phyloP scores from a whole-genome alignment of 2,797 vertebrate species.

The Danio jaintianensis region DNA sequence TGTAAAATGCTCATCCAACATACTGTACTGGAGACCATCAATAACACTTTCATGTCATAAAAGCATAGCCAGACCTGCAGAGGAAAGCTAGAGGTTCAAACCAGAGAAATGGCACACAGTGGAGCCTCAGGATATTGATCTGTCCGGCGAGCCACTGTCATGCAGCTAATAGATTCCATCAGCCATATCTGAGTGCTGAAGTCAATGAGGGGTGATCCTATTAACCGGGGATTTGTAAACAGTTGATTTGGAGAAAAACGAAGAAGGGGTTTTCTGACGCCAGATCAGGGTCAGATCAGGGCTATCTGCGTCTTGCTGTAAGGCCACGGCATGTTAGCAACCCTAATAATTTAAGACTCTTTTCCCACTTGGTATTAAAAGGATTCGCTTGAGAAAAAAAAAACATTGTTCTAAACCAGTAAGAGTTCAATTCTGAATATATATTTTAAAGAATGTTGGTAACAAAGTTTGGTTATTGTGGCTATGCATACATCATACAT shows the following conservation, averaged over 20 bases:
- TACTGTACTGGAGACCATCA: conserved; percentile 32
- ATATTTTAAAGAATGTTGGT: too few species aligned
- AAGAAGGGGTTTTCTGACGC: conserved; percentile 35
- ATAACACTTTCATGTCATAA: conserved; percentile 37
- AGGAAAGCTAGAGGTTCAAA: conserved; percentile 64
- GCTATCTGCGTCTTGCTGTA: neutral
- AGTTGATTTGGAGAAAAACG: conserved; percentile 69
- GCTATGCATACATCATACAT: too few species aligned
- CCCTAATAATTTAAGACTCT: neutral
- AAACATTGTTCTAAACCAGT: neutral
- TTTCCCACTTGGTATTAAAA: neutral
- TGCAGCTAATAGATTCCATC: conserved; percentile 83
- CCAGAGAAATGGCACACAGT: conserved; percentile 74
- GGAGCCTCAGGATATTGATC: conserved; percentile 76
- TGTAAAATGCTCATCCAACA: neutral
- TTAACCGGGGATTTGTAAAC: conserved; percentile 84
- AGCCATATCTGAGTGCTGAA: conserved; percentile 76
- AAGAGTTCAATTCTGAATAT: too few species aligned
- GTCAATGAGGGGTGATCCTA: conserved; percentile 82
- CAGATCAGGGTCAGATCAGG: conserved; percentile 17
- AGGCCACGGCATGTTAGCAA: neutral
- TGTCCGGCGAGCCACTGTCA: conserved; percentile 78
- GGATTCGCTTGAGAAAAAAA: too few species aligned
- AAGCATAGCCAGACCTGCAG: conserved; percentile 4
- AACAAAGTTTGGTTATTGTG: too few species aligned